Conservation (phyloP, 2,113 vertebrate genomes). For the Aphelocoma coerulescens region DNA sequence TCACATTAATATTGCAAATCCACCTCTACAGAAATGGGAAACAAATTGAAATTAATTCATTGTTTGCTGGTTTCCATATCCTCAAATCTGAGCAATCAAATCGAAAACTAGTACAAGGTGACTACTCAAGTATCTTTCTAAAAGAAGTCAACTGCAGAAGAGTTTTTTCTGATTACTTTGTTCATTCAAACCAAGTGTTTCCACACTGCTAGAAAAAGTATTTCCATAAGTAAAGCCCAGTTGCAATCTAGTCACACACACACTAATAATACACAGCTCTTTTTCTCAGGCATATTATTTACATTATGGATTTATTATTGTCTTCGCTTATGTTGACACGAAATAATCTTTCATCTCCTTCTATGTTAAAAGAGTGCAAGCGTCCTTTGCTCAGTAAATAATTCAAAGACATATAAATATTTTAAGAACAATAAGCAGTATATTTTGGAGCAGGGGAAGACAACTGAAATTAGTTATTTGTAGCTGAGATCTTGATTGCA, state of each 20-base stretch:
- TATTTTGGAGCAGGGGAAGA: conserved; percentile 60
- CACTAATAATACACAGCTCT: not conserved
- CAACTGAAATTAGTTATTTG: conserved; percentile 73
- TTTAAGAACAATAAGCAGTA: conserved; percentile 77
- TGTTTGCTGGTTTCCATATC: not conserved
- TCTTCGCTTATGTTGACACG: conserved; percentile 63
- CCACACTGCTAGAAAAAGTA: not conserved
- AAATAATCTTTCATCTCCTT: conserved; percentile 70
- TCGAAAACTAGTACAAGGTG: not conserved
- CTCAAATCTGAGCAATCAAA: not conserved
- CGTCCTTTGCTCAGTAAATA: conserved; percentile 70
- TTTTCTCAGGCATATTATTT: conserved; percentile 56
- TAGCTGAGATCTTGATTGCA: conserved; percentile 72
- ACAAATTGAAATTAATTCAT: not conserved
- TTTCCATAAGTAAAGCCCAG: not conserved
- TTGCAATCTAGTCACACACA: conserved; percentile 20
- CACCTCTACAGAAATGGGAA: not conserved
- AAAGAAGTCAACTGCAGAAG: not conserved
- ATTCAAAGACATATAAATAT: conserved; percentile 76
- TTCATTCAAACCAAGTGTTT: not conserved
- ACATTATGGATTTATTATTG: conserved; percentile 73
- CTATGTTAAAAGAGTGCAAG: conserved; percentile 60
- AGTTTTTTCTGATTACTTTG: not conserved
- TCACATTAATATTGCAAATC: not conserved
- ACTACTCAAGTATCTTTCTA: not conserved